A percentile compares a stretch with the other conserved stretches of the same genome.
Conservation (phyloP, 2,113 vertebrate species). For the Syngnathus scovelli region DNA sequence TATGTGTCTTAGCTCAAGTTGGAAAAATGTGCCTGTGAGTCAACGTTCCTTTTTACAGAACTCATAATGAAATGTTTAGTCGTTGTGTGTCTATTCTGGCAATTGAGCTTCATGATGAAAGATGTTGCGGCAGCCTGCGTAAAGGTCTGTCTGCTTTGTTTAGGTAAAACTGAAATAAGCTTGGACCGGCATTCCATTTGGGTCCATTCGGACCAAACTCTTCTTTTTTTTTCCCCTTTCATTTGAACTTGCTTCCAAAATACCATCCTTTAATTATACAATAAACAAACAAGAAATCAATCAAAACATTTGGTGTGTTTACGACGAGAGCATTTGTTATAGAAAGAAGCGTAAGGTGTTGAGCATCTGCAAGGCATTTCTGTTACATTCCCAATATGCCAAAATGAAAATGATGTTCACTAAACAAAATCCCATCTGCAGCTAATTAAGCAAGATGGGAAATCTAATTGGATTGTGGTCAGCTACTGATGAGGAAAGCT, state of each 20-base stretch:
- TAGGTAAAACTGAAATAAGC: constrained; percentile 29
- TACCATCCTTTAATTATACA: neutral
- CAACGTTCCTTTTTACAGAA: constrained; percentile 24
- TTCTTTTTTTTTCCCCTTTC: constrained; percentile 3
- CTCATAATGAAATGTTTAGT: constrained; percentile 36
- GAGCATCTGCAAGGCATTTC: constrained; percentile 31
- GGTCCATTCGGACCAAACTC: constrained; percentile 18
- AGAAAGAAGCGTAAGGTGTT: constrained; percentile 12
- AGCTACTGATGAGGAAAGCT: constrained; percentile 17
- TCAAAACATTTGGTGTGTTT: constrained; percentile 22
- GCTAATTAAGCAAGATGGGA: constrained; percentile 33
- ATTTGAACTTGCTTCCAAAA: neutral
- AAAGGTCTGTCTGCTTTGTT: constrained; percentile 28
- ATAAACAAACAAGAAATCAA: constrained; percentile 16
- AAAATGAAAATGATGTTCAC: constrained; percentile 17
- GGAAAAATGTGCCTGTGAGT: constrained; percentile 14
- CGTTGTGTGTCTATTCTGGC: constrained; percentile 2
- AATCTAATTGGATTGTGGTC: constrained; percentile 26
- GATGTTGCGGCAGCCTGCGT: constrained; percentile 21
- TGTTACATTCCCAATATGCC: constrained; percentile 27
- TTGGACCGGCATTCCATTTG: constrained; percentile 15
- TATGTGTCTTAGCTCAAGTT: constrained; percentile 14
- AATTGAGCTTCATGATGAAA: constrained; percentile 20
- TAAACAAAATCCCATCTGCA: constrained; percentile 54
- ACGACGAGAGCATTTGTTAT: constrained; percentile 17